Conservation (phyloP, 2,888 invertebrate species). For the Nineta flava region DNA sequence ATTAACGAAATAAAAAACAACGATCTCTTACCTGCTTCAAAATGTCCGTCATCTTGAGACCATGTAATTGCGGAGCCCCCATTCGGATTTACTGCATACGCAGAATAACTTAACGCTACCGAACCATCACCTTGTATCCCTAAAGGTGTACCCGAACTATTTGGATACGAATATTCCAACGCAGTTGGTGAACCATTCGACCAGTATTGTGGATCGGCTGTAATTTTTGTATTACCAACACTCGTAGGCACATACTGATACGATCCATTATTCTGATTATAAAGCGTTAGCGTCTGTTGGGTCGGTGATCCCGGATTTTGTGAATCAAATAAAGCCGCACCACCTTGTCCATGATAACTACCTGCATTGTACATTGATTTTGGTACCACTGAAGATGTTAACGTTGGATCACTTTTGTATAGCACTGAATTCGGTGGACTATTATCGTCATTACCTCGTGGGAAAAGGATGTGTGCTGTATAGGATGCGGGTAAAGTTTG, state of each 20-base stretch:
- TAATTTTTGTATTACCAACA: conserved; percentile 16
- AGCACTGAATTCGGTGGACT: conserved; percentile 40
- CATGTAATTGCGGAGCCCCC: background rate
- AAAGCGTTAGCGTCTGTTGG: conserved; percentile 38
- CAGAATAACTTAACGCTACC: background rate
- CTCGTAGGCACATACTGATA: conserved; percentile 29
- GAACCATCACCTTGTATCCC: background rate
- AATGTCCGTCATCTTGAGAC: background rate
- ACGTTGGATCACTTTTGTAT: conserved; percentile 50
- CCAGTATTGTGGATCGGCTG: conserved; percentile 14
- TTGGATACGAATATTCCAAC: conserved; percentile 5
- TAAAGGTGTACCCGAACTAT: background rate
- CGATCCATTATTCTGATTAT: conserved; percentile 30
- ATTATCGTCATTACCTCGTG: conserved; percentile 18
- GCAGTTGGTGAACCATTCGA: conserved; percentile 11
- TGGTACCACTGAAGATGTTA: conserved; percentile 39
- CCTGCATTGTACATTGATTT: conserved; percentile 25
- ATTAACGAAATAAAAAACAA: background rate
- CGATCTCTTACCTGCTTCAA: background rate
- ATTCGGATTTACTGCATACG: background rate
- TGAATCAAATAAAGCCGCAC: conserved; percentile 31
- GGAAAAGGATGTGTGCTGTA: conserved; percentile 4
- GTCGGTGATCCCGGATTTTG: conserved; percentile 34
- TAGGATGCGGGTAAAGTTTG: conserved; percentile 4
- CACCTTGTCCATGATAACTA: conserved; percentile 24